Base-by-base conservation (phyloP, 2,797 vertebrate species). In the Limosa lapponica region DNA sequence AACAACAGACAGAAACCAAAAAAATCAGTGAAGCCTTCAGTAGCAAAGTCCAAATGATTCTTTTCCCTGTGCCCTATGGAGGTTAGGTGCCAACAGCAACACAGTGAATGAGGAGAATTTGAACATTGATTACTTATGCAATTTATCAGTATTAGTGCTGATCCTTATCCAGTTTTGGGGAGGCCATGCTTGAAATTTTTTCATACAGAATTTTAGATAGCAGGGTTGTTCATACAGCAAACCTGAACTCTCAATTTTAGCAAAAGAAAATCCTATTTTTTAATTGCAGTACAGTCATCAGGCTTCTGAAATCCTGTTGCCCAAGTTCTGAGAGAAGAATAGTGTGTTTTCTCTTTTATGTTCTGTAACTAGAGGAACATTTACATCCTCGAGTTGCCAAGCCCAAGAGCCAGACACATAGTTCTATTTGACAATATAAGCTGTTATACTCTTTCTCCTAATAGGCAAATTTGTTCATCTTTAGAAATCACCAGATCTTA, bases 241-340 rank as follows among this genome's bases (percentile, higher is more conserved):
- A 72, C 11, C 19, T 25, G 4, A 3, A 1, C 0, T 0, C 24
- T 81, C 58, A 44, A 0, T 41, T 54, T 78, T 61, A 39, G 36
- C 25, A 61, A 61, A 27, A 61, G 58, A 61, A 61, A 61, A 61
- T 8, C 18, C 11, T 54, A 3, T 64, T 70, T 57, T 77, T 27
- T 54, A 84, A 78, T 0, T 55, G 34, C 20, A 78, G 23, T 49
- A 71, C 13, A 62, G n/a, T 25, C 34, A 75, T n/a, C 6, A 28
- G 46, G 34, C n/a, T 61, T 84, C 70, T 65, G 32, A 90, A n/a
- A 89, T 11, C 27, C 57, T 59, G 36, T 25, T 59, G 57, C 34
- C 57, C 34, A 59, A 59, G 57, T 59, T 59, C 57, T 59, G 34
- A 59, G 34, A 74, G 87, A 52, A 43, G 16, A 75, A 78, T 2